Conservation (phyloP, 1,140 invertebrate genomes). For the Magallana angulata region DNA sequence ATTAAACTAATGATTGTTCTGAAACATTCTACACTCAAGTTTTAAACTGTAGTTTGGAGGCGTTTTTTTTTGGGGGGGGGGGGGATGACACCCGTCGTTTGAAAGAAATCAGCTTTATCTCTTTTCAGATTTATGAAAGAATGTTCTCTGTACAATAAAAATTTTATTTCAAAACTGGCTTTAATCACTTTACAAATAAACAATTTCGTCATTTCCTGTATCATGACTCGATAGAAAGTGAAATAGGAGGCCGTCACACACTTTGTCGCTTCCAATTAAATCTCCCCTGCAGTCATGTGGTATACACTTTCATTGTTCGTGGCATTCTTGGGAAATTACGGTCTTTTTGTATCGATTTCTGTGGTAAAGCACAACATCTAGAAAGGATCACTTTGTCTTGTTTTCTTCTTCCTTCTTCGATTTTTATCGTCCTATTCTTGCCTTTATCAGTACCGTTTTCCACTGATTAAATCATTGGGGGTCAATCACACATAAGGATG, state of each 20-base stretch:
- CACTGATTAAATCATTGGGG: conserved; percentile 12
- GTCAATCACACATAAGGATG: conserved; percentile 5
- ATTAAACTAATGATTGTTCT: too few species aligned
- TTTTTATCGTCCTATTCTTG: background rate
- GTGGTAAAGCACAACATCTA: conserved; percentile 2
- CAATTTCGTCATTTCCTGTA: too few species aligned
- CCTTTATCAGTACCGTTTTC: conserved; percentile 23
- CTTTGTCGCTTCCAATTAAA: background rate
- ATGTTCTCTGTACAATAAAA: too few species aligned
- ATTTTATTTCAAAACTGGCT: too few species aligned
- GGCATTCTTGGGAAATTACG: background rate
- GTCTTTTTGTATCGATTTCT: conserved; percentile 17
- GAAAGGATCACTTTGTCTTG: background rate
- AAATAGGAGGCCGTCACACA: background rate
- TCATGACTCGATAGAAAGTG: background rate
- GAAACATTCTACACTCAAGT: too few species aligned
- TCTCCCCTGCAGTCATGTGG: background rate
- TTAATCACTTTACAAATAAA: too few species aligned
- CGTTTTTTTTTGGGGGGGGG: too few species aligned
- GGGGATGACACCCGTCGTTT: too few species aligned
- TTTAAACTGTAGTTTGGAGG: too few species aligned
- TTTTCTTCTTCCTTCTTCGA: conserved; percentile 3
- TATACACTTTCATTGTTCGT: background rate
- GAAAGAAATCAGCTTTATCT: too few species aligned
- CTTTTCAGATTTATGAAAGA: too few species aligned